These are phyloP conservation scores for Drosophila paranaensis DNA, from an alignment of 2,888 invertebrate genomes.

Conservation along the genomic window DNA sequence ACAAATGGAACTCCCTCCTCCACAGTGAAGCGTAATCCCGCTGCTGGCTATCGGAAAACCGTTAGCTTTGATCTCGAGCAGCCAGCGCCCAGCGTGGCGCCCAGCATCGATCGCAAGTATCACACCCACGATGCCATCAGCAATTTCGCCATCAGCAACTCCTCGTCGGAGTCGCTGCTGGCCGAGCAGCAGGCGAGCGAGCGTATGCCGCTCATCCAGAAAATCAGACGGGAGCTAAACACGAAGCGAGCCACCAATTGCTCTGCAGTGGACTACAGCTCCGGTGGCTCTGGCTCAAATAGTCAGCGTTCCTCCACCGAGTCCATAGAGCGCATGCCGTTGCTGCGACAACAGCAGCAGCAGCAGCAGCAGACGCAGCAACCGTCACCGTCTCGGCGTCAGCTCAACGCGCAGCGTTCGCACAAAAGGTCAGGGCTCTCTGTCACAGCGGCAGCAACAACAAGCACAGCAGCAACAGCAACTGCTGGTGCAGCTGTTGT, in stretches of 20 bases:
- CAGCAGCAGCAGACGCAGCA: constrained; percentile 36
- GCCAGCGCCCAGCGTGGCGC: constrained; percentile 26
- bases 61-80: constrained; percentile 84
- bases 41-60: constrained; percentile 82
- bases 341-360: constrained; percentile 44
- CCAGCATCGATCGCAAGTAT: constrained; percentile 77
- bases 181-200: constrained; percentile 49
- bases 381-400: constrained; percentile 70
- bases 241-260: constrained; percentile 77
- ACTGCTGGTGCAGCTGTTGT: constrained; percentile 34
- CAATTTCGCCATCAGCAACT: constrained; percentile 62
- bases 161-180: constrained; percentile 72
- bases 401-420: constrained; percentile 81
- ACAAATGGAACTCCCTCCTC: constrained; percentile 58
- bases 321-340: constrained; percentile 78
- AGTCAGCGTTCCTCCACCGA: constrained; percentile 80
- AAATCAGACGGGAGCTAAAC: constrained; percentile 79
- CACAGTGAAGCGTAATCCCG: constrained; percentile 52
- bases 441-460: constrained; percentile 12
- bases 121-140: constrained; percentile 82
- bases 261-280: constrained; percentile 69
- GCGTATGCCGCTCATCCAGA: constrained; percentile 78
- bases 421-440: constrained; percentile 73
- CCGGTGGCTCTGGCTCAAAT: constrained; percentile 78
- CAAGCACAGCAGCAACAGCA: constrained; percentile 7